Conservation (phyloP, 2,888 invertebrate genomes). For the Athalia rosae region DNA sequence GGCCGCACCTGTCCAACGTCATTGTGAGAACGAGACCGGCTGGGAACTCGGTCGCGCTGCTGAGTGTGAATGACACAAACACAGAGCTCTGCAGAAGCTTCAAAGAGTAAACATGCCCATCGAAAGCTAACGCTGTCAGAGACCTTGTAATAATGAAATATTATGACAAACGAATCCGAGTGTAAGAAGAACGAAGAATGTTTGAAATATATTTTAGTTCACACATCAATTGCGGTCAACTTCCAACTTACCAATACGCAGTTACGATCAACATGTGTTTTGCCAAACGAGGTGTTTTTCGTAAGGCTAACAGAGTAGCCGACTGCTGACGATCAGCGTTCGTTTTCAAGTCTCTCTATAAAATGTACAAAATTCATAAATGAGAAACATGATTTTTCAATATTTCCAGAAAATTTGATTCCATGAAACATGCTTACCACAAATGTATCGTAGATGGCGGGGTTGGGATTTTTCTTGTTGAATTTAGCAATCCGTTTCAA, state of each 20-base stretch:
- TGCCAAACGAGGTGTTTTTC: conserved; percentile 73
- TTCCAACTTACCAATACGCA: conserved; percentile 71
- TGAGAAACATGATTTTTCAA: background rate
- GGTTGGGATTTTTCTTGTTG: conserved; percentile 73
- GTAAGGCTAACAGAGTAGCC: conserved; percentile 73
- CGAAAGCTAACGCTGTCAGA: conserved; percentile 88
- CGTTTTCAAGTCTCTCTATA: conserved; percentile 66
- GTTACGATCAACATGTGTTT: conserved; percentile 73
- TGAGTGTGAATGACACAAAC: conserved; percentile 89
- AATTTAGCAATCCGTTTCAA: conserved; percentile 74
- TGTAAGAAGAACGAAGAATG: background rate
- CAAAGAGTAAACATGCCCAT: conserved; percentile 91
- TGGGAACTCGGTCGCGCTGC: conserved; percentile 88
- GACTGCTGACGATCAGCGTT: conserved; percentile 63
- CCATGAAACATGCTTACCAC: conserved; percentile 65
- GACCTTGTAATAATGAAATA: conserved; percentile 73
- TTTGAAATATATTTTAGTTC: background rate
- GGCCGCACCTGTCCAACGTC: conserved; percentile 86
- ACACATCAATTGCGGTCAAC: background rate
- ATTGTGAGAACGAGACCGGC: conserved; percentile 87
- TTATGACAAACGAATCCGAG: background rate
- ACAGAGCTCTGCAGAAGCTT: conserved; percentile 87
- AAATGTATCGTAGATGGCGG: conserved; percentile 72
- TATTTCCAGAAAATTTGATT: background rate
- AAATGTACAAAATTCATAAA: no score